These are phyloP conservation scores for Caerostris extrusa DNA, from an alignment of 1,140 invertebrate genomes.

Conservation along the genomic window DNA sequence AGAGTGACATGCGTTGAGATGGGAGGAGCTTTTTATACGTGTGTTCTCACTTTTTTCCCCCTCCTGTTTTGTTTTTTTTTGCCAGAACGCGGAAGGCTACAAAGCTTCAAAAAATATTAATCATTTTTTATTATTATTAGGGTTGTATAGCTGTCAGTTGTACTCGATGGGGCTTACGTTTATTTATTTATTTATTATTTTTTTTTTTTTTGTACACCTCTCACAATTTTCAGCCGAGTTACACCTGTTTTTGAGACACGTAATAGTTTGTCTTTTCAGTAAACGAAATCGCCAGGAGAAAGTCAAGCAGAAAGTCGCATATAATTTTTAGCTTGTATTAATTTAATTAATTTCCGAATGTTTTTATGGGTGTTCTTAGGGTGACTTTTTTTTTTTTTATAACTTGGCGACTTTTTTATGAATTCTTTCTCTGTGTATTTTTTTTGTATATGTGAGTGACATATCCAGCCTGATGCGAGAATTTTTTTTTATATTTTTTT, in stretches of 20 bases:
- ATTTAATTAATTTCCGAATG: conserved; percentile 69
- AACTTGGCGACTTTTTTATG: background rate
- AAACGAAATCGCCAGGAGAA: conserved; percentile 28
- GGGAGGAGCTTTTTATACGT: conserved; percentile 62
- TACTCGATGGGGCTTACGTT: conserved; percentile 3
- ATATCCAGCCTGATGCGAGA: conserved; percentile 16
- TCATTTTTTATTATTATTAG: conserved; percentile 77
- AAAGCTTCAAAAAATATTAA: conserved; percentile 72
- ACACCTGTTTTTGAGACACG: conserved; percentile 73
- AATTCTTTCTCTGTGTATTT: background rate
- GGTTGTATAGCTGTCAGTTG: conserved; percentile 68
- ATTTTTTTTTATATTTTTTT: background rate
- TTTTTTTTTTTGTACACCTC: background rate
- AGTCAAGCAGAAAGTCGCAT: conserved; percentile 19
- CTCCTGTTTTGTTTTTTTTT: conserved; percentile 15
- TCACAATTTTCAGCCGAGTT: conserved; percentile 31
- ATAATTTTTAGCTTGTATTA: conserved; percentile 50
- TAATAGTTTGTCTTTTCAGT: conserved; percentile 30
- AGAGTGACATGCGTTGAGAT: conserved; percentile 63
- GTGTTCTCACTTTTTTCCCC: background rate
- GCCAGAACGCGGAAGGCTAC: background rate
- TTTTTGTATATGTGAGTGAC: background rate
- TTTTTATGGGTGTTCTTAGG: conserved; percentile 33
- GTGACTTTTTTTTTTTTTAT: conserved; percentile 6
- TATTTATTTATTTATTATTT: background rate